A percentile compares a stretch with the other conserved stretches of the same genome.
Conservation (phyloP, 2,888 invertebrate species). For the Amphipyra berbera region DNA sequence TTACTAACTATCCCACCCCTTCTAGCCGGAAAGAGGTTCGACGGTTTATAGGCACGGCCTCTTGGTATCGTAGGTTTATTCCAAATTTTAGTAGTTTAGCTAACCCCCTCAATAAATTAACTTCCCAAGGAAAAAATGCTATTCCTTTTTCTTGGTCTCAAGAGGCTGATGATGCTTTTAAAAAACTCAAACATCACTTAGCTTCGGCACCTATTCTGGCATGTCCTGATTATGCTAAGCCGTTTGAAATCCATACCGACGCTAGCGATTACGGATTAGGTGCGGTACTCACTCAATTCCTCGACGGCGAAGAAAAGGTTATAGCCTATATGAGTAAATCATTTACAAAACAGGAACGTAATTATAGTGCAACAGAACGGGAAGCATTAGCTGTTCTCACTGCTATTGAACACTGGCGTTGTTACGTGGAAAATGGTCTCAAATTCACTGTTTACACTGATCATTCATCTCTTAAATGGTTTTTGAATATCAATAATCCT, state of each 20-base stretch:
- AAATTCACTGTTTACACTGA: background rate
- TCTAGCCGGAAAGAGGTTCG: conserved; percentile 6
- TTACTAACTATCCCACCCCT: background rate
- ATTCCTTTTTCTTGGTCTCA: conserved; percentile 1
- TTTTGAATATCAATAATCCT: conserved; percentile 2
- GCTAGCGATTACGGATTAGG: too few species aligned
- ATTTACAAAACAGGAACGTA: too few species aligned
- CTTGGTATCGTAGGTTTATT: conserved; percentile 10
- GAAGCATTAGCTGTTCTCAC: conserved; percentile 57
- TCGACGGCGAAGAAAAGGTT: background rate
- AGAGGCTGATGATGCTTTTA: conserved; percentile 6
- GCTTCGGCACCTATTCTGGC: background rate
- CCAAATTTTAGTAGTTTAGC: conserved; percentile 6
- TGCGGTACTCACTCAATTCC: background rate
- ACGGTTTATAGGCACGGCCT: conserved; percentile 3
- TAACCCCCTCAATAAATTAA: background rate
- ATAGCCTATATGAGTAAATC: too few species aligned
- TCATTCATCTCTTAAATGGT: conserved; percentile 20
- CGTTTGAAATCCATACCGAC: background rate
- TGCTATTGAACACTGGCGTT: conserved; percentile 59
- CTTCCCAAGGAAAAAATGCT: conserved; percentile 2
- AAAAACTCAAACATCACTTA: background rate
- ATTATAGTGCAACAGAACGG: conserved; percentile 41
- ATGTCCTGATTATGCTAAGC: conserved; percentile 5
- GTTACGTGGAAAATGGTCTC: conserved; percentile 36